These are phyloP conservation scores for Sarotherodon lohbergeri DNA, from an alignment of 2,113 vertebrate species.

Conservation along the genomic window DNA sequence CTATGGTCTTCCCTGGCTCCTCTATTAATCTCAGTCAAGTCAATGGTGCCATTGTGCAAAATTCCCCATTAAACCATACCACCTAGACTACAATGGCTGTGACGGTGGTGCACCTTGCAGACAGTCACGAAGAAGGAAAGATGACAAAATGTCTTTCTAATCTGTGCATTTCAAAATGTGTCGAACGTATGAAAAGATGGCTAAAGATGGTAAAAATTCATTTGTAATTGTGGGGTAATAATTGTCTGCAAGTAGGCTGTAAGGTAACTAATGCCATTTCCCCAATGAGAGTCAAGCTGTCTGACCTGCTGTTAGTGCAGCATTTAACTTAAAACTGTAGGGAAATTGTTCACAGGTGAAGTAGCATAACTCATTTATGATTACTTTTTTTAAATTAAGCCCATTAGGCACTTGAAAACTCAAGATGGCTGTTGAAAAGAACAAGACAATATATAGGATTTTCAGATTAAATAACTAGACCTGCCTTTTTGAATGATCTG, in stretches of 20 bases:
- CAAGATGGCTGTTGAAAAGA: not conserved
- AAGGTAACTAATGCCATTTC: conserved; percentile 38
- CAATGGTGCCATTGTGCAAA: conserved; percentile 48
- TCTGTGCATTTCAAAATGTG: conserved; percentile 1
- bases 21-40: conserved; percentile 63
- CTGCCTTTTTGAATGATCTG: not conserved
- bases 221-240: conserved; percentile 5
- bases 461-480: not conserved
- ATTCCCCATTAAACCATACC: conserved; percentile 44
- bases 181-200: not conserved
- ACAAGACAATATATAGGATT: not conserved
- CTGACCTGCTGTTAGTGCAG: not conserved
- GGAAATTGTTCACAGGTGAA: not conserved
- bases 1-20: conserved; percentile 5
- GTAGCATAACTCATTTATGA: not conserved
- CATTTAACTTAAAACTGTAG: not conserved
- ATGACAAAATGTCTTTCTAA: conserved; percentile 18
- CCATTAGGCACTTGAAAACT: not conserved
- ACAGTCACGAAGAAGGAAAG: not conserved
- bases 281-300: not conserved
- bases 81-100: conserved; percentile 43
- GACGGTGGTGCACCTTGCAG: conserved; percentile 20
- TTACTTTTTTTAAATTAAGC: not conserved
- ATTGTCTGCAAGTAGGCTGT: conserved; percentile 1
- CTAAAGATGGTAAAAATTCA: not conserved